Evolutionary conservation across 2,113 vertebrate genomes (phyloP).

Genomic region (Sclerurus mexicanus): DNA sequence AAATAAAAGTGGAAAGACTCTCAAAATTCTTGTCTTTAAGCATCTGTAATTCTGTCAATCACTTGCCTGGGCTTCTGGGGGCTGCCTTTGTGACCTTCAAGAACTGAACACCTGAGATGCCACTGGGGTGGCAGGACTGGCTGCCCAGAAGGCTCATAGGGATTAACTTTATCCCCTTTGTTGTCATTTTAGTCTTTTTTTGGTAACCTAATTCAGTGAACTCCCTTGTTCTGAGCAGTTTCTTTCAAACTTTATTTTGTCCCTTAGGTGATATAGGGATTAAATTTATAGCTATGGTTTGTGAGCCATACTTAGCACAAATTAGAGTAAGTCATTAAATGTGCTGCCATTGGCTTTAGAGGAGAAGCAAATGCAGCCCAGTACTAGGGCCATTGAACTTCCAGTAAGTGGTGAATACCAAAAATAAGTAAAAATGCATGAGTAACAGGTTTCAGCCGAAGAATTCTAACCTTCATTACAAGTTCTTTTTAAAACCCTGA

Average conservation of each 20-base stretch:
- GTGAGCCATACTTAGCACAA: slow-evolving; percentile 15
- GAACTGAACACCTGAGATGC: neutral
- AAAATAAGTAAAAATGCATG: neutral
- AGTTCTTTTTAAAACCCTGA: neutral
- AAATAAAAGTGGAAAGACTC: neutral
- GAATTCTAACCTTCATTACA: neutral
- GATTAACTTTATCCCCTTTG: neutral
- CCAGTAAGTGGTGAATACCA: neutral
- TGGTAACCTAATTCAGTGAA: neutral
- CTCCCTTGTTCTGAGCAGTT: neutral
- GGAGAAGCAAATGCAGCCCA: neutral
- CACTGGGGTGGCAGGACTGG: neutral
- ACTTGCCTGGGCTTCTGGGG: neutral
- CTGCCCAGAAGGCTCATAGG: neutral
- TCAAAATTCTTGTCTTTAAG: neutral
- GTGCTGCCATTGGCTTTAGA: neutral
- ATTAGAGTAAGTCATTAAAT: neutral
- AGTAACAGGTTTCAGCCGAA: neutral
- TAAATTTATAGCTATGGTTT: neutral
- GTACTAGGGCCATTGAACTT: neutral
- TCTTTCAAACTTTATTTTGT: neutral
- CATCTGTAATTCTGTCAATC: neutral
- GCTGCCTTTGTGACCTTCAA: neutral
- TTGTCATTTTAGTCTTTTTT: neutral
- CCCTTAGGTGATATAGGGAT: neutral